Evolutionary conservation across 1,140 invertebrate species (phyloP), one percentile per base, ranked within the genome.

Genomic region (Zaprionus davidi): DNA sequence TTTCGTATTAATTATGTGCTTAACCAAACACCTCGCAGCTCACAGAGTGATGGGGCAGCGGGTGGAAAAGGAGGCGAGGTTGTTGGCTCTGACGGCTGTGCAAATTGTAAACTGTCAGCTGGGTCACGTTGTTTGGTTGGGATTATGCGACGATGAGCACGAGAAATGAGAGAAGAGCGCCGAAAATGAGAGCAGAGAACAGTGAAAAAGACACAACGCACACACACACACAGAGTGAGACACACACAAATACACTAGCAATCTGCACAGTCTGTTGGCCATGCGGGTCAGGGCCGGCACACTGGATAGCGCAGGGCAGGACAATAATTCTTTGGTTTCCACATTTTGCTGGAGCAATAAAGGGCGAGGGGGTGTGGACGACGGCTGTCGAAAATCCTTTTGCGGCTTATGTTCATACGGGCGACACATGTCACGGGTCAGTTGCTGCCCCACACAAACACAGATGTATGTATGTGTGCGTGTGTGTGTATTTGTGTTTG

Each of bases 1-100:
- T 87, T 87, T 87, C 84, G 84, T 83, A 87, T 87, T 87, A 87
- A 87, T 87, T 87, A 87, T 87, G 84, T 87, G 84, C 84, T 88
- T 87, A 87, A 87, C 84, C 84, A 83, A 87, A 87, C 84, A 87
- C 83, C 83, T 86, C 83, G 53, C 64, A 72, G 49, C 63, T 11
- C 46, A 51, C 20, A 15, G 9, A 57, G 26, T 20, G 28, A 36
- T 11, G 22, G 24, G n/a, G n/a, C 26, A 34, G 12, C 6, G 34
- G 1, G 38, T 20, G 20, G 22, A 44, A 15, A 3, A 63, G 44
- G 2, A 20, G 31, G 9, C 3, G 31, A 34, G 31, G 31, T 34
- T 34, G 31, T 34, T 34, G 31, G 31, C 31, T 34, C 31, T 13
- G 51, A n/a, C 15, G 44, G 74, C 65, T 69, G 65, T 83, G 70